A percentile compares a stretch with the other conserved stretches of the same genome.
These are phyloP conservation scores for Cynaeus angustus DNA, from an alignment of 2,888 invertebrate species.

Conservation along the genomic window DNA sequence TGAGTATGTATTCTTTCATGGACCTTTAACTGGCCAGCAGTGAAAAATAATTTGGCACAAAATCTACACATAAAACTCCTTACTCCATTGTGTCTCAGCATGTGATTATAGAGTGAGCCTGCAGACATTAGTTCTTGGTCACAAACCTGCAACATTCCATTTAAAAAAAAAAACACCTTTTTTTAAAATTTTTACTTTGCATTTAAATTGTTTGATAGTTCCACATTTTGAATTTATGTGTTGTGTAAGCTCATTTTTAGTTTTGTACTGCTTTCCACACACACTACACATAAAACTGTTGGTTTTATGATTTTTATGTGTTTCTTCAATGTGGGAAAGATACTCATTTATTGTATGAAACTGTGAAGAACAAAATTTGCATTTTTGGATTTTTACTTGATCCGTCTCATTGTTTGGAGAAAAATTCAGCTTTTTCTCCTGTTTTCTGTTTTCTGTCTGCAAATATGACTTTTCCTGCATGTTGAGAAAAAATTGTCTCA, in stretches of 20 bases:
- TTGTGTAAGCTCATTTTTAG: slow-evolving; percentile 67
- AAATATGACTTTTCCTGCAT: neutral
- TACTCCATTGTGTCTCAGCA: slow-evolving; percentile 63
- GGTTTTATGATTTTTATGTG: slow-evolving; percentile 68
- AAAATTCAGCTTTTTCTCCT: neutral
- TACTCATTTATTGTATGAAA: slow-evolving; percentile 68
- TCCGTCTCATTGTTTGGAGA: neutral
- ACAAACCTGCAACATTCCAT: slow-evolving; percentile 58
- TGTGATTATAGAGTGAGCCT: slow-evolving; percentile 66
- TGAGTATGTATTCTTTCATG: slow-evolving; percentile 68
- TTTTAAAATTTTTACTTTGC: slow-evolving; percentile 61
- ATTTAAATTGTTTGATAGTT: slow-evolving; percentile 68
- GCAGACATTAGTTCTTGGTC: slow-evolving; percentile 64
- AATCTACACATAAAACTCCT: slow-evolving; percentile 64
- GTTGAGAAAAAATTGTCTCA: neutral
- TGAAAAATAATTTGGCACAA: slow-evolving; percentile 67
- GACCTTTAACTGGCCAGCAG: slow-evolving; percentile 65
- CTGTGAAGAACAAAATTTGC: slow-evolving; percentile 57
- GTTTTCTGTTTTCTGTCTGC: neutral
- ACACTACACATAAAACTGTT: slow-evolving; percentile 67
- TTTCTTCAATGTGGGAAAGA: slow-evolving; percentile 67
- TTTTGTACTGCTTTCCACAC: slow-evolving; percentile 70
- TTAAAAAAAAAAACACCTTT: neutral
- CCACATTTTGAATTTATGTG: slow-evolving; percentile 70
- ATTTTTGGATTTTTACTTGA: slow-evolving; percentile 48